Base-by-base conservation (phyloP, 2,888 invertebrate species). In the Nebria salina region DNA sequence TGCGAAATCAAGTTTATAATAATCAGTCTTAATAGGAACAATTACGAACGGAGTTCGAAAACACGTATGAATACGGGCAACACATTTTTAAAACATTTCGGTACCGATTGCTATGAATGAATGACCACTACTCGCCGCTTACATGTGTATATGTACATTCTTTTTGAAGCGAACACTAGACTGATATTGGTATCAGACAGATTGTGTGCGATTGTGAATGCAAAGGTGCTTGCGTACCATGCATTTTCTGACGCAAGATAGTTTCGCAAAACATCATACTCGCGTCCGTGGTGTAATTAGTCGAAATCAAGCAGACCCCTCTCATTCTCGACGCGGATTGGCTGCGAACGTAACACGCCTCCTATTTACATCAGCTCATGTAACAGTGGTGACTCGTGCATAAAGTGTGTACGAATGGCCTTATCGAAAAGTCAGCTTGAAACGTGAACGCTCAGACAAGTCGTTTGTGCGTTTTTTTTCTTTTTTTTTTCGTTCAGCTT, bases 221-320 rank as follows among this genome's bases (percentile, higher is more conserved):
- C 54, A 54, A 54, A 54, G 54, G 54, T 54, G 54, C 54, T 54
- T 13, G 54, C 54, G 8, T 54, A 4, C 54, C 13, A 54, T 54
- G 54, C 54, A 54, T 54, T 54, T 54, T 54, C 54, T 54, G 54
- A 54, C 54, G 54, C 54, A 54, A 54, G 54, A 54, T 54, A 54
- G 11, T 54, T 54, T 54, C 13, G 54, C 54, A 13, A 54, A 54
- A 54, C 54, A 34, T 34, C 34, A 54, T 54, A 54, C 54, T 54
- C 13, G 54, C 13, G 13, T 54, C 13, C 54, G 54, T 7, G 13
- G 13, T 54, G 34, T 54, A 54, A 54, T 54, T 11, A 54, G 11
- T 8, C 54, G 54, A 54, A 54, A 54, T 54, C 54, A 54, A 54
- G 8, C 54, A 7, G 54, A 54, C 54, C 54, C 54, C 54, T 54